Evolutionary conservation across 2,888 invertebrate genomes (phyloP).

Genomic region (Miltochrista miniata): DNA sequence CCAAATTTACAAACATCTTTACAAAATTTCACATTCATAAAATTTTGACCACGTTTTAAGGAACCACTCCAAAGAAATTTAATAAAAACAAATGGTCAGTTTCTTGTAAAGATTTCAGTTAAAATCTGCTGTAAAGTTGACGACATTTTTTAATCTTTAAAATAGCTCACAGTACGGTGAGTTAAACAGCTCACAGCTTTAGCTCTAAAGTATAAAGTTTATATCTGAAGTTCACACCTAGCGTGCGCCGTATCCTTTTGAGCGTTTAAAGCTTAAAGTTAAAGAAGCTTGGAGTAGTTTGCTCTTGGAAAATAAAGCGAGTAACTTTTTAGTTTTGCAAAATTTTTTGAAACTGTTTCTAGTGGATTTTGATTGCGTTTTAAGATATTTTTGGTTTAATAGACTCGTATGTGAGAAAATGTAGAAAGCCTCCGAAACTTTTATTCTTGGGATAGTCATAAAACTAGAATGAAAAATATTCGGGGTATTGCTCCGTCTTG

Average conservation of each 20-base stretch:
- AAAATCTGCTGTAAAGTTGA: not conserved
- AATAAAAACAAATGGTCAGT: not conserved
- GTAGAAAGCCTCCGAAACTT: too few relatives aligned
- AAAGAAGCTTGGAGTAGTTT: not conserved
- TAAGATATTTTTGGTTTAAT: too few relatives aligned
- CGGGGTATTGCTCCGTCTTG: too few relatives aligned
- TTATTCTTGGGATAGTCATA: too few relatives aligned
- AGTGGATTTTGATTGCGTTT: too few relatives aligned
- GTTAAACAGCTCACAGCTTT: conserved; percentile 1
- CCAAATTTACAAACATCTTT: too few relatives aligned
- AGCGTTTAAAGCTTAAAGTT: not conserved
- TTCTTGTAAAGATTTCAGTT: not conserved
- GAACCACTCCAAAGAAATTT: not conserved
- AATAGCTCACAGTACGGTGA: not conserved
- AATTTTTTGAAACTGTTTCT: too few relatives aligned
- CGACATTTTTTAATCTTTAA: conserved; percentile 1
- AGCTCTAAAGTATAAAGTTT: conserved; percentile 3
- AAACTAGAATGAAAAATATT: too few relatives aligned
- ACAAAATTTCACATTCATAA: too few relatives aligned
- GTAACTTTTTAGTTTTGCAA: too few relatives aligned
- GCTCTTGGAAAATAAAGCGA: too few relatives aligned
- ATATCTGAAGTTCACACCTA: conserved; percentile 1
- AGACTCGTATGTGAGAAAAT: too few relatives aligned
- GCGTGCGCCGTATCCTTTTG: not conserved
- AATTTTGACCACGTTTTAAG: not conserved